Evolutionary conservation across 2,797 vertebrate genomes (phyloP).

Genomic region (Borostomias antarcticus): DNA sequence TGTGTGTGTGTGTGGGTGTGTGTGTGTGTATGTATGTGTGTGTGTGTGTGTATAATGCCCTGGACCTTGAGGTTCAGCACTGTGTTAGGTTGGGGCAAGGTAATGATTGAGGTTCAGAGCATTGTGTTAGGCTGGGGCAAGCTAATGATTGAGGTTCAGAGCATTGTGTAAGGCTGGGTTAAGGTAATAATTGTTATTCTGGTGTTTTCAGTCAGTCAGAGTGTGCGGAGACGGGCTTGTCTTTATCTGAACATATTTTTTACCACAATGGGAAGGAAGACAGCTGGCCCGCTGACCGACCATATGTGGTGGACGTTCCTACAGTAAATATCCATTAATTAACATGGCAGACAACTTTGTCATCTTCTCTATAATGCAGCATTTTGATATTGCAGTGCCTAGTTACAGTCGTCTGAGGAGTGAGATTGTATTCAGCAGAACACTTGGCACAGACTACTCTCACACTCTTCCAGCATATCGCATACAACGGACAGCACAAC

Average conservation of each 20-base stretch:
- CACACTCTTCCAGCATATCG: too few species aligned
- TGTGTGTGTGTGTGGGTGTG: not conserved
- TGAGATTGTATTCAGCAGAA: not conserved
- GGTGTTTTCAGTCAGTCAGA: not conserved
- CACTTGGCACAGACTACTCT: too few species aligned
- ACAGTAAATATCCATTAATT: too few species aligned
- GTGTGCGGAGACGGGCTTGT: too few species aligned
- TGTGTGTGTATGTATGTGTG: not conserved
- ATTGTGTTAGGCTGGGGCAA: constrained; percentile 25
- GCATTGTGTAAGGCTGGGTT: constrained; percentile 25
- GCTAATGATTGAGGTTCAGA: constrained; percentile 21
- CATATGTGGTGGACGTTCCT: too few species aligned
- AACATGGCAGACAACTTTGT: not conserved
- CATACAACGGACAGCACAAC: too few species aligned
- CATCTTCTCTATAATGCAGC: not conserved
- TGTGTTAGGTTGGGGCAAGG: too few species aligned
- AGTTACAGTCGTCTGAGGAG: not conserved
- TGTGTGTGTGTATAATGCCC: constrained; percentile 16
- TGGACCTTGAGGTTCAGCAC: constrained; percentile 29
- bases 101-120: constrained; percentile 24
- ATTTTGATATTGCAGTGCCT: not conserved
- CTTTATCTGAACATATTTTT: not conserved
- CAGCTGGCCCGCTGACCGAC: too few species aligned
- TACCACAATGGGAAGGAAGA: not conserved
- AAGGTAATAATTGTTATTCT: not conserved